Percentiles rank a stretch among this genome's conserved stretches.
Evolutionary conservation across 2,113 vertebrate species (phyloP).

Genomic region (Heterotilapia buettikoferi): DNA sequence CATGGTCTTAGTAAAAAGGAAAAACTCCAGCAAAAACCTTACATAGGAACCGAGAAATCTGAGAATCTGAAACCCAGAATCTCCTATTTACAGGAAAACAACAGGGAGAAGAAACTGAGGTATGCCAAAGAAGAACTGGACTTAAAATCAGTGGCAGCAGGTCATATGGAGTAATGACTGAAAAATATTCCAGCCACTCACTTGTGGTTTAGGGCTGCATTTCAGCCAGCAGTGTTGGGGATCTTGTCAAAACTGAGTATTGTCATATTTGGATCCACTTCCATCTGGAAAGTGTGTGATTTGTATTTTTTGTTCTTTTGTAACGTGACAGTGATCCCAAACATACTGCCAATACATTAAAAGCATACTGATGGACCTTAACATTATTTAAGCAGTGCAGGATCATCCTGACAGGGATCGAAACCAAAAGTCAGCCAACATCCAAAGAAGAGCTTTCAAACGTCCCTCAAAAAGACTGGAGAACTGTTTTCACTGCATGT

Average conservation of each 20-base stretch:
- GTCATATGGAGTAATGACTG: neutral
- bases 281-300: neutral
- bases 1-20: neutral
- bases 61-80: neutral
- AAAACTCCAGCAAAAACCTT: neutral
- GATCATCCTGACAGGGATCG: neutral
- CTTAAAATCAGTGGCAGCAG: neutral
- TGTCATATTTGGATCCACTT: neutral
- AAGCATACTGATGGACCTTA: neutral
- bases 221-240: neutral
- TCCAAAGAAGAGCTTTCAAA: neutral
- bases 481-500: neutral
- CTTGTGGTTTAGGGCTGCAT: neutral
- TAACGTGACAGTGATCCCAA: neutral
- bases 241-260: neutral
- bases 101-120: neutral
- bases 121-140: neutral
- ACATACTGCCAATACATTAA: neutral
- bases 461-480: neutral
- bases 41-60: neutral
- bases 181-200: neutral
- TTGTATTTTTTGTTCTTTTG: neutral
- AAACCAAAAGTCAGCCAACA: neutral
- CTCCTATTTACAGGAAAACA: neutral
- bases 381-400: neutral